These are phyloP conservation scores for Furcula furcula DNA, from an alignment of 2,888 invertebrate genomes.

Conservation along the genomic window DNA sequence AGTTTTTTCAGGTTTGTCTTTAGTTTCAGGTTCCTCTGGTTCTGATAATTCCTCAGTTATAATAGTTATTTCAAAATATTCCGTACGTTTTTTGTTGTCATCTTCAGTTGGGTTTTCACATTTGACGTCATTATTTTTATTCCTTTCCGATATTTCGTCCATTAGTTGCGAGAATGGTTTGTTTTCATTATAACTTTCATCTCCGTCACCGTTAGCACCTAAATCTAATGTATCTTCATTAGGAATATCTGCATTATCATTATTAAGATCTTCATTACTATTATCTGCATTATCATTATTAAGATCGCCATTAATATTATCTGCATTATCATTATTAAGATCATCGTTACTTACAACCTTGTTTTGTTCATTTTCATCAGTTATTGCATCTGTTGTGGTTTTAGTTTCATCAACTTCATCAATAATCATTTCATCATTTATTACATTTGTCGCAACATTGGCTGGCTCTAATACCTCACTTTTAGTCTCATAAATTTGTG, in stretches of 20 bases:
- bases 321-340: neutral
- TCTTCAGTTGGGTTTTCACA: conserved; percentile 22
- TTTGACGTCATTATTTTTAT: conserved; percentile 21
- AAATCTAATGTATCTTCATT: conserved; percentile 12
- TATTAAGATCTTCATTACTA: neutral
- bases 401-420: conserved; percentile 4
- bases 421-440: conserved; percentile 8
- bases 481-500: conserved; percentile 6
- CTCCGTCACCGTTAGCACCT: conserved; percentile 10
- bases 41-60: conserved; percentile 61
- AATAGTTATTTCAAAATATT: conserved; percentile 55
- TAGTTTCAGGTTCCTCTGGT: conserved; percentile 33
- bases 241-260: conserved; percentile 5
- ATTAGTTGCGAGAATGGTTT: conserved; percentile 39
- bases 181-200: conserved; percentile 32
- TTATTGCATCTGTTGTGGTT: too few species aligned
- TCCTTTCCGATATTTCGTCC: conserved; percentile 37
- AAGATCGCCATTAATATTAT: neutral
- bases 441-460: conserved; percentile 1
- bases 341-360: too few species aligned
- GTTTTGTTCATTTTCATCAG: too few species aligned
- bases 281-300: neutral
- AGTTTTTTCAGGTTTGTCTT: neutral
- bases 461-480: neutral
- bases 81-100: conserved; percentile 27